These are phyloP conservation scores for Lasioglossum morio DNA, from an alignment of 2,888 invertebrate genomes.

Conservation along the genomic window DNA sequence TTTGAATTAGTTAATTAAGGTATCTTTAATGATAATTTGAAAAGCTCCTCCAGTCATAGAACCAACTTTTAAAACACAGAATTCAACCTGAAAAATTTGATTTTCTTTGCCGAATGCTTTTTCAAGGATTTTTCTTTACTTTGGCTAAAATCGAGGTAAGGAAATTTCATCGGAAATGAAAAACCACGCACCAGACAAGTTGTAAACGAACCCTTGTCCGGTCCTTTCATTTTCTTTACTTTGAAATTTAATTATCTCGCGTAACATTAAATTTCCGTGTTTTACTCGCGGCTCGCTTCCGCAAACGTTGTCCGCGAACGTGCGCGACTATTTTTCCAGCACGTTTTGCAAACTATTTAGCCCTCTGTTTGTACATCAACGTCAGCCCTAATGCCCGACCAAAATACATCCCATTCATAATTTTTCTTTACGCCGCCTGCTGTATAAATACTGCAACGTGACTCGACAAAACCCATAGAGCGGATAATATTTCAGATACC, in stretches of 20 bases:
- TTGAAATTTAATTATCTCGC: slow-evolving; percentile 31
- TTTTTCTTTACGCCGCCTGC: not conserved
- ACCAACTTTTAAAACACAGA: not conserved
- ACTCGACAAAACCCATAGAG: slow-evolving; percentile 30
- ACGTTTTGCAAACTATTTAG: slow-evolving; percentile 29
- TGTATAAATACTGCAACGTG: slow-evolving; percentile 31
- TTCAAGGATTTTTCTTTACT: not conserved
- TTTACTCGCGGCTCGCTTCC: not conserved
- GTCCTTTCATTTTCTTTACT: not conserved
- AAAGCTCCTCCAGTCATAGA: not conserved
- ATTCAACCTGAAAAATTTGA: not conserved
- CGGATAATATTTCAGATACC: slow-evolving; percentile 14
- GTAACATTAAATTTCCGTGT: slow-evolving; percentile 20
- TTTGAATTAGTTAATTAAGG: not conserved
- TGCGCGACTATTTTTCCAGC: slow-evolving; percentile 10
- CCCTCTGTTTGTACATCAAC: slow-evolving; percentile 23
- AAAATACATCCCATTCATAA: slow-evolving; percentile 25
- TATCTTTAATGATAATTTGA: slow-evolving; percentile 29
- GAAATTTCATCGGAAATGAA: slow-evolving; percentile 10
- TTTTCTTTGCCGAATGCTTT: not conserved
- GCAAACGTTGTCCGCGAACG: slow-evolving; percentile 12
- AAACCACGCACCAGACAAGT: not conserved
- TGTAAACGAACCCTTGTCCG: not conserved
- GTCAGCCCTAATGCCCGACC: slow-evolving; percentile 31
- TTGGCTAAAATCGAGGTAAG: not conserved